Percentiles rank a stretch among this genome's conserved stretches.
These are phyloP conservation scores for Eumerus sabulonum DNA, from an alignment of 2,888 invertebrate species.

Conservation along the genomic window DNA sequence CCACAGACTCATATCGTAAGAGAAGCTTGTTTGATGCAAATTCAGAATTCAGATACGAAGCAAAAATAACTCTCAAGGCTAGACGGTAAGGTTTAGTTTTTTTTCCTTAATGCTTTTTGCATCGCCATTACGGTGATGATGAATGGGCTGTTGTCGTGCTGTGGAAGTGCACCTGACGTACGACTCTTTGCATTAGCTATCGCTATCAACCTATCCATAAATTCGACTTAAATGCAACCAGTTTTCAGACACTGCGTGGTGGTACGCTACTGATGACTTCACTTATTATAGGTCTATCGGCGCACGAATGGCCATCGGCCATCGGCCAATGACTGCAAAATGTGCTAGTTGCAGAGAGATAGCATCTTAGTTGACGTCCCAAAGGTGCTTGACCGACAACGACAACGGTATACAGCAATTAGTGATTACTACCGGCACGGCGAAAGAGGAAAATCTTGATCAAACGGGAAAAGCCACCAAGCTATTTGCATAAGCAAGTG, in stretches of 20 bases:
- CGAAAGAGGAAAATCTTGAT: slow-evolving; percentile 34
- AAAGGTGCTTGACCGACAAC: slow-evolving; percentile 60
- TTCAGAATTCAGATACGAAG: slow-evolving; percentile 18
- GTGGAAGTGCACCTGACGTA: slow-evolving; percentile 16
- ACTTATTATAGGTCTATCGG: slow-evolving; percentile 43
- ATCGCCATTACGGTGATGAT: slow-evolving; percentile 32
- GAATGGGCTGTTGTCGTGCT: slow-evolving; percentile 29
- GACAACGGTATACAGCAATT: slow-evolving; percentile 46
- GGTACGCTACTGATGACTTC: slow-evolving; percentile 24
- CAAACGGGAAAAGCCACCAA: background rate
- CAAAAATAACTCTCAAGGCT: slow-evolving; percentile 35
- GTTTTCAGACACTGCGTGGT: slow-evolving; percentile 45
- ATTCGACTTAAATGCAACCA: slow-evolving; percentile 33
- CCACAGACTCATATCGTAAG: background rate
- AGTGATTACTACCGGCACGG: slow-evolving; percentile 8
- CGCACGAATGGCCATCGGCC: slow-evolving; percentile 1
- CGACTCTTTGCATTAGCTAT: slow-evolving; percentile 33
- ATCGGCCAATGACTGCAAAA: slow-evolving; percentile 15
- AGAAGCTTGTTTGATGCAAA: slow-evolving; percentile 6
- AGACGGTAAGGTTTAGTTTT: slow-evolving; percentile 1
- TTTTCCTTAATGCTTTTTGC: slow-evolving; percentile 1
- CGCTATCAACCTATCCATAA: slow-evolving; percentile 30
- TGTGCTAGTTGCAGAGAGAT: slow-evolving; percentile 6
- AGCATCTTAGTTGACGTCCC: no score
- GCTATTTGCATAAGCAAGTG: slow-evolving; percentile 42